These are phyloP conservation scores for Lamellibrachia luymesi DNA, from an alignment of 1,140 invertebrate species.

Conservation along the genomic window DNA sequence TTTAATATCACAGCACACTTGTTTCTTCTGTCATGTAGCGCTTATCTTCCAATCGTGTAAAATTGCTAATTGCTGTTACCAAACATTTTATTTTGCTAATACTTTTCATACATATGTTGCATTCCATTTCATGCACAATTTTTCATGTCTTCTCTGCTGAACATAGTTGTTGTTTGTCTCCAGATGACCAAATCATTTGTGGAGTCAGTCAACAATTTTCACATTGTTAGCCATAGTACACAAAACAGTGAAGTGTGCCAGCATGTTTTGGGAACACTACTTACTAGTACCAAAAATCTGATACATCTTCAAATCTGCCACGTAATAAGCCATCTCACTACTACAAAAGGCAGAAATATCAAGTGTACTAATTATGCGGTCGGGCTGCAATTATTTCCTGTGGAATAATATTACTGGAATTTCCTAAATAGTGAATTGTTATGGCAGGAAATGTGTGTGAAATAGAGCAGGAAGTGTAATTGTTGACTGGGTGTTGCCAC, in stretches of 20 bases:
- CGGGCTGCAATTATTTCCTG: neutral
- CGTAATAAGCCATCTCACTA: neutral
- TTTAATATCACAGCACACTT: too few species aligned
- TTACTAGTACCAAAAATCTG: neutral
- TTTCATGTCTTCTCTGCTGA: too few species aligned
- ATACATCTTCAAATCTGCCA: slow-evolving; percentile 1
- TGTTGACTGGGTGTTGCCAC: neutral
- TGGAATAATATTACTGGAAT: neutral
- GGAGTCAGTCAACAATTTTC: too few species aligned
- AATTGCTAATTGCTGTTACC: too few species aligned
- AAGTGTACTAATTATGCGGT: neutral
- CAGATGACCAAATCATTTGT: too few species aligned
- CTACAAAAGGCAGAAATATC: slow-evolving; percentile 1
- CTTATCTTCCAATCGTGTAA: too few species aligned
- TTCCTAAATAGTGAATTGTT: neutral
- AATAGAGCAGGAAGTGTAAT: neutral
- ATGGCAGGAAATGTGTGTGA: neutral
- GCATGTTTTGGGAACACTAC: neutral
- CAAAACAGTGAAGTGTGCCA: neutral
- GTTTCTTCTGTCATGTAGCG: too few species aligned
- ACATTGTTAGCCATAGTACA: neutral
- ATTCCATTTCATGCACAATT: too few species aligned
- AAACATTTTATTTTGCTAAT: too few species aligned
- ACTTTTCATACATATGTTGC: too few species aligned
- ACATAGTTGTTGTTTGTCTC: too few species aligned